These are phyloP conservation scores for Platygyra sinensis DNA, from an alignment of 64 coral and sea anemone genomes.

Conservation along the genomic window DNA sequence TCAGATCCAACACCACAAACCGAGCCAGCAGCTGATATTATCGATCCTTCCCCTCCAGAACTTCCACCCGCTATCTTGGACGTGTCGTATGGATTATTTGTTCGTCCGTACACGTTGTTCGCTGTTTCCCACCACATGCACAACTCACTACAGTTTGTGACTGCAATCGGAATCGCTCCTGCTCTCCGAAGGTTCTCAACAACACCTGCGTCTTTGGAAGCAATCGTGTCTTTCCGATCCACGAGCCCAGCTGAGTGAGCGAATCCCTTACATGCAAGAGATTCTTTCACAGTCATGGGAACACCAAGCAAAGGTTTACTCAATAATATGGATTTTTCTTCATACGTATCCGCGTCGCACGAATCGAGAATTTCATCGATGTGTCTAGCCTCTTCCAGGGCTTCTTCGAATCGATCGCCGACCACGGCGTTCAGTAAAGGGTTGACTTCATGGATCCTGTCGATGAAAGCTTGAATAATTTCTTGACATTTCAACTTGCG, in stretches of 20 bases:
- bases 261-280: slow-evolving; percentile 69
- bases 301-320: slow-evolving; percentile 73
- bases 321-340: slow-evolving; percentile 58
- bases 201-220: slow-evolving; percentile 52
- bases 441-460: slow-evolving; percentile 74
- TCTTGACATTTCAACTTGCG: slow-evolving; percentile 42
- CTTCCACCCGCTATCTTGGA: slow-evolving; percentile 83
- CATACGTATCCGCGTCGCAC: background rate
- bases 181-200: slow-evolving; percentile 71
- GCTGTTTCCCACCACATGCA: slow-evolving; percentile 91
- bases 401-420: slow-evolving; percentile 73
- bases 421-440: slow-evolving; percentile 76
- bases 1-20: slow-evolving; percentile 88
- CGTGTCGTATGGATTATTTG: slow-evolving; percentile 78
- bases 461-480: slow-evolving; percentile 54
- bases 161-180: slow-evolving; percentile 77
- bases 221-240: slow-evolving; percentile 70
- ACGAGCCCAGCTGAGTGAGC: slow-evolving; percentile 79
- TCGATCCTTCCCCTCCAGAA: slow-evolving; percentile 82
- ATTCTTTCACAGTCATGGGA: slow-evolving; percentile 80
- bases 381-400: slow-evolving; percentile 65
- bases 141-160: slow-evolving; percentile 93
- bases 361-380: slow-evolving; percentile 77
- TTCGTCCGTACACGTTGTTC: slow-evolving; percentile 83
- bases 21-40: slow-evolving; percentile 86